phyloP scores from a whole-genome alignment of 2,797 vertebrate genomes.

The Chelmon rostratus region DNA sequence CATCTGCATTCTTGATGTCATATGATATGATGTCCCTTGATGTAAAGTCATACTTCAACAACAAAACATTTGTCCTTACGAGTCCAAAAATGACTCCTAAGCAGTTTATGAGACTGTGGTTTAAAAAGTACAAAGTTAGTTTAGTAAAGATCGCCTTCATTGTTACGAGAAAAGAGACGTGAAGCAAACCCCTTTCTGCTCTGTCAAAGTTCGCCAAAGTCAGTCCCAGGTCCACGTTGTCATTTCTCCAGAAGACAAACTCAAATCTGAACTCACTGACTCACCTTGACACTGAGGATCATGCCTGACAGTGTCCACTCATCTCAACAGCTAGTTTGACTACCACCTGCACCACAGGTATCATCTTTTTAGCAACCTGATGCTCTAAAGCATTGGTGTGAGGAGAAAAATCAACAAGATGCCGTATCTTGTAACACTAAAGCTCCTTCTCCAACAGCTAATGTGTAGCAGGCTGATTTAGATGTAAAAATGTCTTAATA shows the following conservation, averaged over 20 bases:
- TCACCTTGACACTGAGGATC: not conserved
- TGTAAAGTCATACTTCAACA: conserved; percentile 6
- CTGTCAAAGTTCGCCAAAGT: not conserved
- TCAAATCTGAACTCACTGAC: not conserved
- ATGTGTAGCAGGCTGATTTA: not conserved
- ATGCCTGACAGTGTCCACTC: not conserved
- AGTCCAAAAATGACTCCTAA: not conserved
- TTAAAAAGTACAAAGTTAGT: not conserved
- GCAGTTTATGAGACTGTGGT: not conserved
- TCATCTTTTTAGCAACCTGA: too few relatives aligned
- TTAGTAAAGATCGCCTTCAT: not conserved
- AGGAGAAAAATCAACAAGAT: too few relatives aligned
- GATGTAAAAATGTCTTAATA: not conserved
- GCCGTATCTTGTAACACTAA: not conserved
- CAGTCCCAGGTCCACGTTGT: not conserved
- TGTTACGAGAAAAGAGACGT: not conserved
- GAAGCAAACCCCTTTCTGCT: not conserved
- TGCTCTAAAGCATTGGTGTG: not conserved
- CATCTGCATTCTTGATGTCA: conserved; percentile 7
- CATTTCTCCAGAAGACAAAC: not conserved
- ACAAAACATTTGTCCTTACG: not conserved
- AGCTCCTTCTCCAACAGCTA: not conserved
- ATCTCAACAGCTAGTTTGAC: not conserved
- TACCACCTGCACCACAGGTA: not conserved
- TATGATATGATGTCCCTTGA: not conserved